These are phyloP conservation scores for Dasysyrphus albostriatus DNA, from an alignment of 2,888 invertebrate genomes.

Conservation along the genomic window DNA sequence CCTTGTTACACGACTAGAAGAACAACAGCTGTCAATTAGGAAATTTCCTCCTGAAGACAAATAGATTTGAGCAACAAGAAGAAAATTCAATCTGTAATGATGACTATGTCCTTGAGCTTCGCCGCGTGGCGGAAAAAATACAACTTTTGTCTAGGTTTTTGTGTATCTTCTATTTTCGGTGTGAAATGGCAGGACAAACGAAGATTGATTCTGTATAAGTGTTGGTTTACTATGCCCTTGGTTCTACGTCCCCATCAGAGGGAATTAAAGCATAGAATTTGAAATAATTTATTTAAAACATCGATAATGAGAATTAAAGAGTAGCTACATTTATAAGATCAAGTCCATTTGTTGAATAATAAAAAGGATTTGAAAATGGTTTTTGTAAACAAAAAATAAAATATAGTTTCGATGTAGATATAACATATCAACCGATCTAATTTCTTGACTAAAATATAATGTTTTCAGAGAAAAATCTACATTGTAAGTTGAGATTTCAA, in stretches of 20 bases:
- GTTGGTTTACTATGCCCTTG: neutral
- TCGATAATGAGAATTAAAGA: neutral
- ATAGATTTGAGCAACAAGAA: neutral
- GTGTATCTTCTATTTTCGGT: neutral
- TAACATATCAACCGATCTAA: no score
- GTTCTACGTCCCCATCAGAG: neutral
- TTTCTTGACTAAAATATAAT: no score
- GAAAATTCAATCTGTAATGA: neutral
- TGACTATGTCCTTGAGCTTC: neutral
- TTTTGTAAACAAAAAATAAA: neutral
- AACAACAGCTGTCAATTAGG: neutral
- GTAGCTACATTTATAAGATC: neutral
- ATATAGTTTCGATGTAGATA: no score
- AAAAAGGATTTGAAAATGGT: neutral
- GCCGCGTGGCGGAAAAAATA: neutral
- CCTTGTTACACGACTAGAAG: neutral
- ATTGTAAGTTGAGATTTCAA: neutral
- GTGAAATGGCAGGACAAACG: neutral
- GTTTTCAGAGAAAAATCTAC: neutral
- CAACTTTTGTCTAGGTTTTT: neutral
- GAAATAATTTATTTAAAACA: neutral
- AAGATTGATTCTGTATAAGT: neutral
- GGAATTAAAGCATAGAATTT: neutral
- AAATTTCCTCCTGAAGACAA: neutral
- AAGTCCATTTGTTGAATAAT: neutral